Conservation (phyloP, 2,888 invertebrate genomes). For the Masnerella sp. region DNA sequence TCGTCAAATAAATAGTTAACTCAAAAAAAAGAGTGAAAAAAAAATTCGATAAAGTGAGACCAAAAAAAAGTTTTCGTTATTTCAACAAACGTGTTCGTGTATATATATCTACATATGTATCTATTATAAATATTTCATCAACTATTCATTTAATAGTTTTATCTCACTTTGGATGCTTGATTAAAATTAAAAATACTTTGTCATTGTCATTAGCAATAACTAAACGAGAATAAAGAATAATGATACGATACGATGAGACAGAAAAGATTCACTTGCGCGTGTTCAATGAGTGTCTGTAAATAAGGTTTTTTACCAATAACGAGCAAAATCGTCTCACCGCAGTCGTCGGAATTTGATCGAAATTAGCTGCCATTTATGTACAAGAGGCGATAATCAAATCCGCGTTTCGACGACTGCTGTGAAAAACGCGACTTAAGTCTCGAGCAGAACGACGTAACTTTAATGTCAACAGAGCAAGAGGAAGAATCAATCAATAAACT, state of each 20-base stretch:
- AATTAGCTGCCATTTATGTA: background rate
- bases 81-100: too few relatives aligned
- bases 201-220: constrained; percentile 1
- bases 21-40: too few relatives aligned
- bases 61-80: too few relatives aligned
- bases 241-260: constrained; percentile 35
- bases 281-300: constrained; percentile 33
- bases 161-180: background rate
- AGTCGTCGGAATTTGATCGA: constrained; percentile 26
- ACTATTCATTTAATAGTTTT: background rate
- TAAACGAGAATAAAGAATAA: constrained; percentile 35
- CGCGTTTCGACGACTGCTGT: constrained; percentile 49
- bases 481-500: constrained; percentile 68
- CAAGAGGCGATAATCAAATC: too few relatives aligned
- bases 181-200: too few relatives aligned
- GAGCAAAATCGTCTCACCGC: constrained; percentile 37
- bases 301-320: constrained; percentile 26
- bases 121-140: background rate
- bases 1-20: too few relatives aligned
- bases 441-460: constrained; percentile 71
- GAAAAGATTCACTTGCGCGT: constrained; percentile 23
- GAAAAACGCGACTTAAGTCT: too few relatives aligned
- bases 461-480: constrained; percentile 74
- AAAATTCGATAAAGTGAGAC: too few relatives aligned
- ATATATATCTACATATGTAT: too few relatives aligned